Conservation (phyloP, 1,140 invertebrate genomes). For the Polypedilum vanderplanki region DNA sequence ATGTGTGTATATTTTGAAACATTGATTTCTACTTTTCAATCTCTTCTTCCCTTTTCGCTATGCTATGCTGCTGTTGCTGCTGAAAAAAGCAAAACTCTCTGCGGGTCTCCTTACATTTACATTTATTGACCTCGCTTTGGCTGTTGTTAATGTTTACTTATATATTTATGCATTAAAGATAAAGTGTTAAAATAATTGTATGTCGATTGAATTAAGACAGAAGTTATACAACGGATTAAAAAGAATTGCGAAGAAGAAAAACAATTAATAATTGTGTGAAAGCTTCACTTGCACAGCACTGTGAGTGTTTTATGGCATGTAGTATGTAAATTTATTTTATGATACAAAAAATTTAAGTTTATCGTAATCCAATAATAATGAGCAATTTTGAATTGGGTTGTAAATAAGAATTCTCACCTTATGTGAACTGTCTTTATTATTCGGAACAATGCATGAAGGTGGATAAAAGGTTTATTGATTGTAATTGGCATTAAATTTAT, state of each 20-base stretch:
- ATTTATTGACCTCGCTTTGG: conserved; percentile 16
- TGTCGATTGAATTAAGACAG: conserved; percentile 12
- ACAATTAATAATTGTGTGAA: conserved; percentile 9
- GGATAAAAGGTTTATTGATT: too few relatives aligned
- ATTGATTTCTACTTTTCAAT: conserved; percentile 19
- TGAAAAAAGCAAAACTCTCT: not conserved
- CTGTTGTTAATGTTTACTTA: not conserved
- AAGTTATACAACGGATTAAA: not conserved
- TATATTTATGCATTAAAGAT: not conserved
- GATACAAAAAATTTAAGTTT: not conserved
- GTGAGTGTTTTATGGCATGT: not conserved
- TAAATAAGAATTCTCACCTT: not conserved
- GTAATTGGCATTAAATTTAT: too few relatives aligned
- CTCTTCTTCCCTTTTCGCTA: not conserved
- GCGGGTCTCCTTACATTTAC: not conserved
- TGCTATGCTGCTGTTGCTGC: not conserved
- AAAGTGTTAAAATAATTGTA: conserved; percentile 15
- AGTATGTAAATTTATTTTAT: conserved; percentile 9
- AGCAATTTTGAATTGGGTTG: conserved; percentile 1
- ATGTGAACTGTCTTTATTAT: too few relatives aligned
- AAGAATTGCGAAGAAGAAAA: not conserved
- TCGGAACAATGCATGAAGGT: too few relatives aligned
- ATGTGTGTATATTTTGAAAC: not conserved
- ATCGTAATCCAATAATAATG: conserved; percentile 18
- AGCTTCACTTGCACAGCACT: not conserved